Percentiles rank a stretch among this genome's conserved stretches.
phyloP scores from a whole-genome alignment of 2,888 invertebrate genomes.

The Harpagoxenus sublaevis region DNA sequence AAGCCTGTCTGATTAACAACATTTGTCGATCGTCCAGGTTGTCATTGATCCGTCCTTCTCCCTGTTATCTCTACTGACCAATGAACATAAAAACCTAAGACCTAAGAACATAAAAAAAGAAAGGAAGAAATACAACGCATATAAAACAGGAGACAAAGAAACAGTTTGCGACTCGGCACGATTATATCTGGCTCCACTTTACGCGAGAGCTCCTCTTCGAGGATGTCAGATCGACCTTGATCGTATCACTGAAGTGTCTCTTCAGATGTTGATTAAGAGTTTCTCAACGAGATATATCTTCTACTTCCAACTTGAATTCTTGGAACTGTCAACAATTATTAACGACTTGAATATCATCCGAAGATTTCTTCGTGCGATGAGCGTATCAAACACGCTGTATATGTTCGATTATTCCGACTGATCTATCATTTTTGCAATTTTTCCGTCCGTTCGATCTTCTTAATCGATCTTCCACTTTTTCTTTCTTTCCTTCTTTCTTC shows the following conservation, averaged over 20 bases:
- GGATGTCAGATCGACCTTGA: slow-evolving; percentile 56
- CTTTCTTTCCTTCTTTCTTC: not conserved
- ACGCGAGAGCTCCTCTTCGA: slow-evolving; percentile 40
- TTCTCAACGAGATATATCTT: slow-evolving; percentile 51
- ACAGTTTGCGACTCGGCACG: slow-evolving; percentile 51
- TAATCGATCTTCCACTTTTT: not conserved
- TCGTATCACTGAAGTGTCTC: slow-evolving; percentile 30
- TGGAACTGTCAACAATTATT: slow-evolving; percentile 48
- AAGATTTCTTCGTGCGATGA: slow-evolving; percentile 42
- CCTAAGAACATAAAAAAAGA: slow-evolving; percentile 53
- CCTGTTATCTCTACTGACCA: slow-evolving; percentile 50
- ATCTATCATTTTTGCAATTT: slow-evolving; percentile 20
- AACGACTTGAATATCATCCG: slow-evolving; percentile 48
- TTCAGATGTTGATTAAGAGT: slow-evolving; percentile 41
- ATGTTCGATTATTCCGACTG: slow-evolving; percentile 41
- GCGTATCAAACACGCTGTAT: slow-evolving; percentile 19
- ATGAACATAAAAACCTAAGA: slow-evolving; percentile 18
- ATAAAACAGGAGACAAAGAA: slow-evolving; percentile 56
- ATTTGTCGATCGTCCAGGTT: slow-evolving; percentile 36
- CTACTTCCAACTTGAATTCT: slow-evolving; percentile 46
- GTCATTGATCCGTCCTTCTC: slow-evolving; percentile 34
- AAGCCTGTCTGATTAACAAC: slow-evolving; percentile 23
- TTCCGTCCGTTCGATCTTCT: slow-evolving; percentile 25
- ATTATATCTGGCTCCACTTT: slow-evolving; percentile 32
- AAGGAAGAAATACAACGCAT: slow-evolving; percentile 45